Percentiles rank a stretch among this genome's conserved stretches.
Evolutionary conservation across 2,888 invertebrate genomes (phyloP).

Genomic region (Crematogaster levior): DNA sequence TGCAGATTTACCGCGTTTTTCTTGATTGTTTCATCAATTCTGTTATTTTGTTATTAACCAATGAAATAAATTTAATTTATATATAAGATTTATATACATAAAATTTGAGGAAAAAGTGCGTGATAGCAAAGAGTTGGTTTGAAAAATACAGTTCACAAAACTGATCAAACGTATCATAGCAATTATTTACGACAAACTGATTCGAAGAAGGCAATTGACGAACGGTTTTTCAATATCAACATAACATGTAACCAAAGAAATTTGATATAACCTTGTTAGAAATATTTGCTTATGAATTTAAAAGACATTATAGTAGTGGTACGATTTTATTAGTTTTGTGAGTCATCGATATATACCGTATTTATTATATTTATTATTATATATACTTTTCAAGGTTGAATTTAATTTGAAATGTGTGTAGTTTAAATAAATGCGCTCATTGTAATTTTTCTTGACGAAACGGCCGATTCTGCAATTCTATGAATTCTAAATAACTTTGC

Average conservation of each 20-base stretch:
- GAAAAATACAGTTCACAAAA: not conserved
- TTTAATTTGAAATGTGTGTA: constrained; percentile 3
- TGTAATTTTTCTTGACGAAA: not conserved
- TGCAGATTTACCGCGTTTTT: constrained; percentile 21
- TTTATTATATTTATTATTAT: not conserved
- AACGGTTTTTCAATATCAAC: too few relatives aligned
- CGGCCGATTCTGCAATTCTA: not conserved
- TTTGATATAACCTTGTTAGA: too few relatives aligned
- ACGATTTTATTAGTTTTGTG: too few relatives aligned
- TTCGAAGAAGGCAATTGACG: too few relatives aligned
- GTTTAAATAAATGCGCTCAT: not conserved
- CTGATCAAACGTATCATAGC: not conserved
- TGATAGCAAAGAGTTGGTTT: not conserved
- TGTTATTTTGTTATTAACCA: not conserved
- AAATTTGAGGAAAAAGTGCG: not conserved
- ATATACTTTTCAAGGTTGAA: not conserved
- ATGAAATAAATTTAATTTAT: not conserved
- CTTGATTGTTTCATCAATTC: not conserved
- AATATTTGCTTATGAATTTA: not conserved
- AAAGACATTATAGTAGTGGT: not conserved
- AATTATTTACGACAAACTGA: not conserved
- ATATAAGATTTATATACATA: not conserved
- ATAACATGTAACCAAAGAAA: too few relatives aligned
- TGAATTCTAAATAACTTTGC: not conserved
- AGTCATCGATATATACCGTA: not conserved